Percentiles rank a stretch among this genome's conserved stretches.
phyloP scores from a whole-genome alignment of 2,113 vertebrate species.

The Sterrhoptilus dennistouni region DNA sequence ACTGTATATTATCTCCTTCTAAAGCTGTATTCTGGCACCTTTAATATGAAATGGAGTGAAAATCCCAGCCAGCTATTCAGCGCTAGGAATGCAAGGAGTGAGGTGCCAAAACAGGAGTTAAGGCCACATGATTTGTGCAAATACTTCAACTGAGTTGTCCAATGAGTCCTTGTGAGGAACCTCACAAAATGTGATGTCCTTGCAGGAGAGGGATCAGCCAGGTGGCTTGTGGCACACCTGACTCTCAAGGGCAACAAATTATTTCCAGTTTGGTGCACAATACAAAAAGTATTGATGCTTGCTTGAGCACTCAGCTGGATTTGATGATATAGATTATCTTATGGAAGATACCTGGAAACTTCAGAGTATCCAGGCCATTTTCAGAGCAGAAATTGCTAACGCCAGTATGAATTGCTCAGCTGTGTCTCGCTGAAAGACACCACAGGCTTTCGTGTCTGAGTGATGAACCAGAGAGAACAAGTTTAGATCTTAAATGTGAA shows the following conservation, averaged over 20 bases:
- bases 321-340: background rate
- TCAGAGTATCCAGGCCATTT: background rate
- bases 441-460: background rate
- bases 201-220: rapidly evolving
- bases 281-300: background rate
- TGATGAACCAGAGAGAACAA: background rate
- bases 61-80: background rate
- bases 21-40: background rate
- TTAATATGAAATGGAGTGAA: background rate
- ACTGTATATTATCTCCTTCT: background rate
- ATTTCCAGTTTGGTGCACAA: background rate
- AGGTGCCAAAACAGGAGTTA: background rate
- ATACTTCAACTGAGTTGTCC: background rate
- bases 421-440: background rate
- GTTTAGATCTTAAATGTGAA: background rate
- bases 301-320: background rate
- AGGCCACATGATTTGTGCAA: background rate
- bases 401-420: background rate
- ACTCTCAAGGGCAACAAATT: background rate
- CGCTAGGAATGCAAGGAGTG: background rate
- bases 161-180: background rate
- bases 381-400: background rate
- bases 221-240: background rate
- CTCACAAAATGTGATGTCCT: background rate
- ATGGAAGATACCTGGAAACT: background rate